Evolutionary conservation across 2,797 vertebrate species (phyloP).

Genomic region (Picus viridis): DNA sequence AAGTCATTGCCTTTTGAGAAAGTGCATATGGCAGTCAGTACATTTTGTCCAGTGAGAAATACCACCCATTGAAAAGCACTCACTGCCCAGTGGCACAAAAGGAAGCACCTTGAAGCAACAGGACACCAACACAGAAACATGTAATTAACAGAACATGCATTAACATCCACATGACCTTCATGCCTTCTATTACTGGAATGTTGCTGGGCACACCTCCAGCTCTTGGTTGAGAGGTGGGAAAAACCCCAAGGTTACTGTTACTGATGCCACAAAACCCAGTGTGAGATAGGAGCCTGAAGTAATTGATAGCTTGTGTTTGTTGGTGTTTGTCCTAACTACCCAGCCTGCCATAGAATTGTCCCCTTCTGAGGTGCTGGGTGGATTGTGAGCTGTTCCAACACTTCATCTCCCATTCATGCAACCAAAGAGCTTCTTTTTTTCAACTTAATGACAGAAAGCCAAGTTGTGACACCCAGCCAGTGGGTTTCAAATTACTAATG

Average conservation of each 20-base stretch:
- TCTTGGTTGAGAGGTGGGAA: neutral
- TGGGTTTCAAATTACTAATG: neutral
- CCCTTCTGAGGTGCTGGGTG: neutral
- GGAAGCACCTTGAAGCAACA: neutral
- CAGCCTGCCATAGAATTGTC: neutral
- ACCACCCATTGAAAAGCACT: neutral
- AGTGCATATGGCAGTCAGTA: neutral
- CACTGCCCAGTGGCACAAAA: neutral
- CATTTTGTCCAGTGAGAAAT: neutral
- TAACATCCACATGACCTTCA: neutral
- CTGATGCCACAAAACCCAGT: neutral
- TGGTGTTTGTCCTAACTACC: neutral
- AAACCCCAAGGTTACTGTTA: neutral
- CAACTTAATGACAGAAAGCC: neutral
- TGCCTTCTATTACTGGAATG: slow-evolving; percentile 25
- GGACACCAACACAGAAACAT: neutral
- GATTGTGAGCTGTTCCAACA: neutral
- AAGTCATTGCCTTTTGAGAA: neutral
- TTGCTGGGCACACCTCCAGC: slow-evolving; percentile 11
- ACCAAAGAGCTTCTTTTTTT: neutral
- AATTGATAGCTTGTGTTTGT: neutral
- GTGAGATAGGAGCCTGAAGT: neutral
- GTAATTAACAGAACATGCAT: slow-evolving; percentile 20
- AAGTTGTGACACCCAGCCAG: neutral
- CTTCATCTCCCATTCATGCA: neutral